These are phyloP conservation scores for Muntiacus muntjak DNA, from an alignment of 2,113 vertebrate species.

Conservation along the genomic window DNA sequence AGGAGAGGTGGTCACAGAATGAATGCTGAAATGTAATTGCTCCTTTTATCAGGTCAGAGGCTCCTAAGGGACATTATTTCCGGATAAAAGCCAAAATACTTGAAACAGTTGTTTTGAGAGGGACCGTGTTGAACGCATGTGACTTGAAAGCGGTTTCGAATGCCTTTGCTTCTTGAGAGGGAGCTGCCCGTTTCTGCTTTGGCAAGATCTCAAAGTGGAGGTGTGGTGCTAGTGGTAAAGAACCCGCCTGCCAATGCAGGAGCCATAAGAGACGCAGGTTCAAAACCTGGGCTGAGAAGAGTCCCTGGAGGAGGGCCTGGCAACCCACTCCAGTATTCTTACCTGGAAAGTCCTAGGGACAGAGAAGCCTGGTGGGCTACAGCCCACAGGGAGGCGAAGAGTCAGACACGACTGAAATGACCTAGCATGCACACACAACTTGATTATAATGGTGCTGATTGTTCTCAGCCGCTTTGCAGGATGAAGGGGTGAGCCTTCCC, in stretches of 20 bases:
- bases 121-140: background rate
- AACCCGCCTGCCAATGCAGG: background rate
- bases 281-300: background rate
- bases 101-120: background rate
- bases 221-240: background rate
- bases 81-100: background rate
- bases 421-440: background rate
- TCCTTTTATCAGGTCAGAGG: background rate
- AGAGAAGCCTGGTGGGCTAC: background rate
- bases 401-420: background rate
- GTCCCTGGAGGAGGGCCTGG: background rate
- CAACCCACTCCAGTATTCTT: background rate
- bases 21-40: background rate
- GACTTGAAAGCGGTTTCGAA: background rate
- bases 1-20: background rate
- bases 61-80: background rate
- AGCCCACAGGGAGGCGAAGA: background rate
- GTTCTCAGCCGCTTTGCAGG: background rate
- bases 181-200: background rate
- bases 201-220: background rate
- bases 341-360: background rate
- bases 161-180: background rate
- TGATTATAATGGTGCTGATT: background rate
- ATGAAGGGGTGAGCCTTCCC: background rate
- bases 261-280: background rate